A percentile compares a stretch with the other conserved stretches of the same genome.
These are phyloP conservation scores for Dipodomys merriami DNA, from an alignment of 2,113 vertebrate species.

Conservation along the genomic window DNA sequence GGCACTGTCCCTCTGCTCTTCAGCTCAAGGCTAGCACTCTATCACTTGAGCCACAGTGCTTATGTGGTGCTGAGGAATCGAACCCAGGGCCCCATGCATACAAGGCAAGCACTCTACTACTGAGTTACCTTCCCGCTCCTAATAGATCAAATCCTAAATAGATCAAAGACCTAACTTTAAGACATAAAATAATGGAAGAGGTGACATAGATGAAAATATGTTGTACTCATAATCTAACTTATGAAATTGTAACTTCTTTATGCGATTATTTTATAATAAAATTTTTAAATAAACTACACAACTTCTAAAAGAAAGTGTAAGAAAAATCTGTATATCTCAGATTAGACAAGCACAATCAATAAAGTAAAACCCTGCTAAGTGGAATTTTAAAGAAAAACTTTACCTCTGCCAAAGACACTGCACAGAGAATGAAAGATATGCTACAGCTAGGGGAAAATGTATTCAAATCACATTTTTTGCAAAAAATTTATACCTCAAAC, in stretches of 20 bases:
- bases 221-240: too few relatives aligned
- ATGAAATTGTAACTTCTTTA: too few relatives aligned
- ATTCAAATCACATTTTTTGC: slow-evolving; percentile 13
- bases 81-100: too few relatives aligned
- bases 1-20: too few relatives aligned
- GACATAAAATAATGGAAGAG: not conserved
- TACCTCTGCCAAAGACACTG: not conserved
- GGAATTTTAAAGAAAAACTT: not conserved
- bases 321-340: not conserved
- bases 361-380: not conserved
- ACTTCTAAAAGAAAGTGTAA: not conserved
- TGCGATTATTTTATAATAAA: too few relatives aligned
- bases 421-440: not conserved
- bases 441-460: not conserved
- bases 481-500: not conserved
- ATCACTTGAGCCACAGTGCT: too few relatives aligned
- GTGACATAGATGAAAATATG: too few relatives aligned
- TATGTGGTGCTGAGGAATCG: too few relatives aligned
- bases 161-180: not conserved
- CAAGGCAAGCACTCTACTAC: too few relatives aligned
- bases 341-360: not conserved
- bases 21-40: too few relatives aligned
- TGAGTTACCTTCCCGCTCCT: too few relatives aligned
- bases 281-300: not conserved
- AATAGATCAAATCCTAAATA: too few relatives aligned